Percentiles rank a stretch among this genome's conserved stretches.
phyloP scores from a whole-genome alignment of 2,888 invertebrate genomes.

The Hirtodrosophila alboralis region DNA sequence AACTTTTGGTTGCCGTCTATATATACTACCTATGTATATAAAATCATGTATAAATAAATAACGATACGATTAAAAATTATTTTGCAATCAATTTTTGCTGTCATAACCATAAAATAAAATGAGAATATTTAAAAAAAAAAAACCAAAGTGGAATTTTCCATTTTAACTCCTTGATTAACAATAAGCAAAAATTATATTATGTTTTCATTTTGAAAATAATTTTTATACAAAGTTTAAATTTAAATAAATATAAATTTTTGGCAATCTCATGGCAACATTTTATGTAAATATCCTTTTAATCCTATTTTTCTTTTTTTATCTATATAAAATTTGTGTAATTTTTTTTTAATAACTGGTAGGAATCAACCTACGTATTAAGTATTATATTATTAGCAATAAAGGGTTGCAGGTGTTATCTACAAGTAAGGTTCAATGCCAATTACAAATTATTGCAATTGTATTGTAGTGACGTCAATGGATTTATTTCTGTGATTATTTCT shows the following conservation, averaged over 20 bases:
- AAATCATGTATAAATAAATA: slow-evolving; percentile 45
- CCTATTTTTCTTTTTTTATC: too few relatives aligned
- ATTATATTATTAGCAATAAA: not conserved
- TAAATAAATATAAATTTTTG: too few relatives aligned
- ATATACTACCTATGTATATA: slow-evolving; percentile 6
- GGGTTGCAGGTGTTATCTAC: slow-evolving; percentile 33
- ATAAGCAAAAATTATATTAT: not conserved
- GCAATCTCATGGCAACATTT: too few relatives aligned
- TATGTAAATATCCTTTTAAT: too few relatives aligned
- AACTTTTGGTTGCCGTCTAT: slow-evolving; percentile 26
- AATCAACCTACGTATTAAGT: slow-evolving; percentile 7
- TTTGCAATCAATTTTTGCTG: slow-evolving; percentile 30
- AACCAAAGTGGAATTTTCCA: slow-evolving; percentile 32
- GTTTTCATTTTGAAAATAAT: not conserved
- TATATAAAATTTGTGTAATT: not conserved
- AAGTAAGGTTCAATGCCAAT: slow-evolving; percentile 11
- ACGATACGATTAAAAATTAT: slow-evolving; percentile 34
- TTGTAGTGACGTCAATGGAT: slow-evolving; percentile 51
- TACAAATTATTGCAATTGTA: slow-evolving; percentile 40
- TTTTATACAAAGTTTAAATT: too few relatives aligned
- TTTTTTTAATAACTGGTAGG: not conserved
- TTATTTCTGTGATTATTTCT: too few relatives aligned
- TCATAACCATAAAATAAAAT: slow-evolving; percentile 10
- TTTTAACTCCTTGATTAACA: slow-evolving; percentile 3
- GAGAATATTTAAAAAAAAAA: not conserved